Conservation (phyloP, 2,888 invertebrate genomes). For the Sepiola atlantica region DNA sequence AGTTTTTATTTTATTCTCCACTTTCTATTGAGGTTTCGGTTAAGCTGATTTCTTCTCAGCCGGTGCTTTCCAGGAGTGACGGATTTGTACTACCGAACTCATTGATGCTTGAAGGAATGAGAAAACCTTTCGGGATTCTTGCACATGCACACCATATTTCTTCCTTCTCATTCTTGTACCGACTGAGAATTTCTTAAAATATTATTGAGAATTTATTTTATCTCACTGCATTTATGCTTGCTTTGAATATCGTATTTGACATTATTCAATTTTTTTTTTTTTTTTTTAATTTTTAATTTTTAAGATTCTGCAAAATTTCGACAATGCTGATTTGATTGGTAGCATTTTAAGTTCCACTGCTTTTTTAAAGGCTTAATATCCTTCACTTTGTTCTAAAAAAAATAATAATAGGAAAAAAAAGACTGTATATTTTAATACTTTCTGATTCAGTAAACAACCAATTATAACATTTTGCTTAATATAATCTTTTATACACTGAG, state of each 20-base stretch:
- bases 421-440: background rate
- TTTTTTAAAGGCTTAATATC: background rate
- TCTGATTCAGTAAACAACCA: background rate
- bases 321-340: background rate
- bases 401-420: background rate
- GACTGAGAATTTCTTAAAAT: no score
- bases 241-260: background rate
- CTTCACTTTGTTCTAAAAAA: background rate
- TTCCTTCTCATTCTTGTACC: no score
- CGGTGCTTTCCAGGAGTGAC: no score
- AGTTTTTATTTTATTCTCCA: no score
- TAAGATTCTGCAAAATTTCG: background rate
- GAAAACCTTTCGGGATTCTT: no score
- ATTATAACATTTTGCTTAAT: background rate
- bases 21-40: no score
- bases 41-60: no score
- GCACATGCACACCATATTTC: no score
- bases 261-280: background rate
- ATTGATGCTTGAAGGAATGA: no score
- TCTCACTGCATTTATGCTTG: background rate
- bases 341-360: background rate
- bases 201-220: no score
- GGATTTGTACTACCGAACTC: no score
- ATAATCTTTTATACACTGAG: no score
- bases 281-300: background rate